Evolutionary conservation across 2,888 invertebrate species (phyloP).

Genomic region (Tetrapedia diversipes): DNA sequence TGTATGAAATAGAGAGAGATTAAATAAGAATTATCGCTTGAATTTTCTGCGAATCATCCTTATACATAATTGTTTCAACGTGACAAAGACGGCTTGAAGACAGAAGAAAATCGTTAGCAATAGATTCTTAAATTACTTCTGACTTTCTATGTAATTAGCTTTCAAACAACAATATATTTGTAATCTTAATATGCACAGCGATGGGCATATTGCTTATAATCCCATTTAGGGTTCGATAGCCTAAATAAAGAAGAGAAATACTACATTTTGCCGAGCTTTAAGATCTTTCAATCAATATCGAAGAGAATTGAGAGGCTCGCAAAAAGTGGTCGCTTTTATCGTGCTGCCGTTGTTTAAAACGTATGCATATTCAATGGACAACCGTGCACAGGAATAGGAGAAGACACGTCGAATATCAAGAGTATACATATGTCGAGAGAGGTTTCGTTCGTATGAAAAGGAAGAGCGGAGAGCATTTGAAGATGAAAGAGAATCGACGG

Average conservation of each 20-base stretch:
- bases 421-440: background rate
- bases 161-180: too few species aligned
- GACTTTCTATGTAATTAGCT: too few species aligned
- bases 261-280: background rate
- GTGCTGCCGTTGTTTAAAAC: conserved; percentile 19
- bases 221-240: too few species aligned
- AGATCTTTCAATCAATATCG: conserved; percentile 8
- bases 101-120: background rate
- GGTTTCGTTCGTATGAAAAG: conserved; percentile 13
- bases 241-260: too few species aligned
- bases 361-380: conserved; percentile 13
- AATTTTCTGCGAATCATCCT: too few species aligned
- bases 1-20: too few species aligned
- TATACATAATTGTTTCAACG: too few species aligned
- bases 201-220: too few species aligned
- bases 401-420: background rate
- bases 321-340: conserved; percentile 5
- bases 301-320: conserved; percentile 1
- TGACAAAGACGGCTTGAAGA: background rate
- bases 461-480: background rate
- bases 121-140: too few species aligned
- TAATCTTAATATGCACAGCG: too few species aligned
- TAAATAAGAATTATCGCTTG: too few species aligned
- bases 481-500: conserved; percentile 13
- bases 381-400: background rate